Evolutionary conservation across 2,113 vertebrate genomes (phyloP), one percentile per base, ranked within the genome.

Genomic region (Verasper variegatus): DNA sequence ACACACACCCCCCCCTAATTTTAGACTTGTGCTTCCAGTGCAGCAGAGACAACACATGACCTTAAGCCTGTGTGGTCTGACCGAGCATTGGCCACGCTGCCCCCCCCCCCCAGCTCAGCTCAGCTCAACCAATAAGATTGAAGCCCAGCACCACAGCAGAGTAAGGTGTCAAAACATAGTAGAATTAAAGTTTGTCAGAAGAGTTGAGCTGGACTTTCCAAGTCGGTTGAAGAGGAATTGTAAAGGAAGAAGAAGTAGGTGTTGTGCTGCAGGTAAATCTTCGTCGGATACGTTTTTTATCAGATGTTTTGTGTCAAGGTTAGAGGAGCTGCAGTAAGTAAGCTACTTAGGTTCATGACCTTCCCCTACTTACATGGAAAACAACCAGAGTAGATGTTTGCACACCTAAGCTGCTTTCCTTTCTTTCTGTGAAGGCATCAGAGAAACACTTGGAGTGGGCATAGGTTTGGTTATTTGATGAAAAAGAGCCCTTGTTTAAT

Each of bases 81-180:
- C 60, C 86, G 62, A 57, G 61, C 76, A 91, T 80, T 90, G 80
- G 87, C 73, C 54, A 17, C 37, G 27, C 56, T 0, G 58, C 69
- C 23, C 62, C 54, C 18, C 37, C 60, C 71, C 37, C n/a, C 20
- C 54, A 21, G 31, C 60, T 18, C 20, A 45, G 54, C 35, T 26
- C 23, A 65, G 76, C 72, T 81, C 59, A 68, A 27, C 91, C 92
- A 93, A 90, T 91, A 13, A 71, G 47, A 82, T 64, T 62, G 42
- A 1, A 76, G 74, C n/a, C 26, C 45, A 49, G 47, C 47, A 64
- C 17, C 13, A 68, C 58, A 68, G 63, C 45, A 65, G 74, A 59
- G 68, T 81, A 47, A 68, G 75, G 59, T 71, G 74, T 83, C 88
- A 85, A 84, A 88, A 88, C 76, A 89, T 37, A 83, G 75, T 47